Conservation (phyloP, 2,113 vertebrate genomes). For the Pyxicephalus adspersus region DNA sequence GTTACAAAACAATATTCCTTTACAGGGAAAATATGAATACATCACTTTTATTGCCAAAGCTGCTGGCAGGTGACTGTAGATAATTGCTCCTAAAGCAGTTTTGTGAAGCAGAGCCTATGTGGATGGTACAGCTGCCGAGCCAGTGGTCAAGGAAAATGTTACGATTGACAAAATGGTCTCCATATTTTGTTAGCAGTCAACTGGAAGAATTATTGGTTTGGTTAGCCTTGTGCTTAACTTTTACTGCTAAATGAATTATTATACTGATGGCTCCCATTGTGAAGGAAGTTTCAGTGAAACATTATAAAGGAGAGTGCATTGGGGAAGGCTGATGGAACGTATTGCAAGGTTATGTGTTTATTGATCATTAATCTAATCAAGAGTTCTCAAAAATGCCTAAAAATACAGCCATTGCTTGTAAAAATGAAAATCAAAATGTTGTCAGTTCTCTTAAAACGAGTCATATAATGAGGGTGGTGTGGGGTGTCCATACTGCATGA, state of each 20-base stretch:
- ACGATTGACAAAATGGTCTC: background rate
- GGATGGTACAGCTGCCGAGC: background rate
- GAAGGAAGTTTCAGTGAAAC: background rate
- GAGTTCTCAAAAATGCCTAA: no score
- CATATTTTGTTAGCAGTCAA: background rate
- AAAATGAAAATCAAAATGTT: no score
- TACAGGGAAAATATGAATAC: background rate
- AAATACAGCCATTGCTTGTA: no score
- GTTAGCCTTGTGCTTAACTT: background rate
- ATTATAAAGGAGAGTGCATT: background rate
- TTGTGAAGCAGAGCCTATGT: background rate
- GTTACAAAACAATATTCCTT: background rate
- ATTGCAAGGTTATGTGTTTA: background rate
- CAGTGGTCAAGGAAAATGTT: background rate
- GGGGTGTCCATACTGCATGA: no score
- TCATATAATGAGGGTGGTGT: no score
- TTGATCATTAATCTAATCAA: no score
- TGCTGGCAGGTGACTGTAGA: conserved; percentile 6
- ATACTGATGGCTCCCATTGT: background rate
- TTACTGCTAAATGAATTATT: background rate
- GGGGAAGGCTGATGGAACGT: background rate
- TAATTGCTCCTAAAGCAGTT: background rate
- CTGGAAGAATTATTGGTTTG: background rate
- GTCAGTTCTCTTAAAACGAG: no score
- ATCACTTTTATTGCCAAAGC: conserved; percentile 31